Base-by-base conservation (phyloP, 2,888 invertebrate species). In the Podotricha telesiphe region DNA sequence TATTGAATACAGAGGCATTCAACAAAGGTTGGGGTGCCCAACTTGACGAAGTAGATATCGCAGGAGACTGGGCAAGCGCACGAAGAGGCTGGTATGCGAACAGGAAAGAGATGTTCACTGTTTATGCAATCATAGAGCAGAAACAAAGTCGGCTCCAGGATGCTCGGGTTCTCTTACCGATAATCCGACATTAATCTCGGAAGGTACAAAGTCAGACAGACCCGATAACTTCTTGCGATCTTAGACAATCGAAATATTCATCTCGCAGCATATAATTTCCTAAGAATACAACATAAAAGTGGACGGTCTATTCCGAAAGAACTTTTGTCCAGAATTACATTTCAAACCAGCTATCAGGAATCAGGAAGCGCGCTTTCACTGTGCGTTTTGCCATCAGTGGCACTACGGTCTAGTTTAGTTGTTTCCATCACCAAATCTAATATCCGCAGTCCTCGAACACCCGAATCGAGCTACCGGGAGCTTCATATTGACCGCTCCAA, bases 1-100 rank as follows among this genome's bases (percentile, higher is more conserved):
- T 37, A 37, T 37, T n/a, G n/a, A n/a, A n/a, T n/a, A n/a, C n/a
- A n/a, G n/a, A n/a, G n/a, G n/a, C n/a, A n/a, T n/a, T n/a, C 8
- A 70, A 76, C n/a, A n/a, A n/a, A 8, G 75, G 74, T 3, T 77
- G 78, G 76, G 77, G 75, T 20, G 75, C 76, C 2, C 73, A 74
- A 0, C 20, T n/a, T n/a, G n/a, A n/a, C n/a, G n/a, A n/a, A n/a
- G n/a, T n/a, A n/a, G n/a, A 34, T 3, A 63, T 77, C 10, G 64
- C 73, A 20, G 76, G 73, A 3, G 63, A 0, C 0, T 78, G 77
- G 77, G 20, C 34, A 0, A 3, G 8, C 4, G 1, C 51, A 2
- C 76, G 78, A 51, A 61, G 11, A 47, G 5, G 10, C 1, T 77
- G 76, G 75, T 78, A 79, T 40, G 72, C 69, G 22, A 78, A 78